Percentiles rank a stretch among this genome's conserved stretches.
These are phyloP conservation scores for Anastrepha obliqua DNA, from an alignment of 1,140 invertebrate genomes.

Conservation along the genomic window DNA sequence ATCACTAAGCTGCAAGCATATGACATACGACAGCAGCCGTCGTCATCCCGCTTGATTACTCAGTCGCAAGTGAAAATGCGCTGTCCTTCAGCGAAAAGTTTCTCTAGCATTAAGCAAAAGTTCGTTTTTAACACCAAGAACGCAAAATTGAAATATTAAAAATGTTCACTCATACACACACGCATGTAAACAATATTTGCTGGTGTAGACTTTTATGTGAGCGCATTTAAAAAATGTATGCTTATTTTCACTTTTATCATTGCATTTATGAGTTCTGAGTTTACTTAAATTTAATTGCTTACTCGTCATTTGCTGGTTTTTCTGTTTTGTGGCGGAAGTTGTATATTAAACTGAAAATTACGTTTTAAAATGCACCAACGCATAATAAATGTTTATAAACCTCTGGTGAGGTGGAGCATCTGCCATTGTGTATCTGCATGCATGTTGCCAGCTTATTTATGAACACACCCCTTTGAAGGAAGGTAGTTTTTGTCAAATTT, in stretches of 20 bases:
- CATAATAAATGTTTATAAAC: conserved; percentile 9
- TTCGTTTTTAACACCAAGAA: no score
- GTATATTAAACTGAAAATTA: conserved; percentile 15
- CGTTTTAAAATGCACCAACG: background rate
- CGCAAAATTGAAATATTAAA: no score
- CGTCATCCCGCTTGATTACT: background rate
- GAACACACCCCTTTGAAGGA: background rate
- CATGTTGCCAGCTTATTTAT: background rate
- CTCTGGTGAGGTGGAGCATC: conserved; percentile 4
- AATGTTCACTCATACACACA: no score
- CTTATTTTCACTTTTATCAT: conserved; percentile 14
- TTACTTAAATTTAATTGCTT: conserved; percentile 35
- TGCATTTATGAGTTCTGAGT: background rate
- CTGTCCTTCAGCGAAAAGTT: background rate
- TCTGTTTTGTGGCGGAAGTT: conserved; percentile 14
- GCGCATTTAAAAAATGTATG: no score
- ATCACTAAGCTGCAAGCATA: no score
- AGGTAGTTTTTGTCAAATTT: background rate
- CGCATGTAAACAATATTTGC: background rate
- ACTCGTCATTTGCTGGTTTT: background rate
- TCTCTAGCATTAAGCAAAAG: no score
- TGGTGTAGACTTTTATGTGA: background rate
- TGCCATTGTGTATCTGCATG: background rate
- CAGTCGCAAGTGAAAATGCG: background rate
- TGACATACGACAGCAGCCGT: background rate